Evolutionary conservation across 2,113 vertebrate genomes (phyloP).

Genomic region (Leptosomus discolor): DNA sequence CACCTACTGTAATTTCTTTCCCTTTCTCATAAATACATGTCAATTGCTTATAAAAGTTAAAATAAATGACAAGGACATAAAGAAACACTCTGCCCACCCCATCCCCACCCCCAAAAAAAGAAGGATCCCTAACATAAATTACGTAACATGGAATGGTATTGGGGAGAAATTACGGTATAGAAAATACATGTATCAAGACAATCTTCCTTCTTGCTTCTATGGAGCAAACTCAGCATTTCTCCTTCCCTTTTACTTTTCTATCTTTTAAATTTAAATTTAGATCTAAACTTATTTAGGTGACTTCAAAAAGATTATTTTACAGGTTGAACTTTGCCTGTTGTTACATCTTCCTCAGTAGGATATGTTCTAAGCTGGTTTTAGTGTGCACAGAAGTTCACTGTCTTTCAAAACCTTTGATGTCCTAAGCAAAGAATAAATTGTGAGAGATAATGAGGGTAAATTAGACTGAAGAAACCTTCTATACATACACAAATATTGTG

Average conservation of each 20-base stretch:
- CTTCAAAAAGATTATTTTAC: background rate
- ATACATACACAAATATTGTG: conserved; percentile 14
- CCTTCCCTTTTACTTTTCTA: background rate
- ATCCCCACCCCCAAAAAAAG: fast-evolving
- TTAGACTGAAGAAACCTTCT: background rate
- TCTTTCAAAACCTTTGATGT: background rate
- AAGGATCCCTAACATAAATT: background rate
- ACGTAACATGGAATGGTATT: background rate
- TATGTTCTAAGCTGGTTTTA: background rate
- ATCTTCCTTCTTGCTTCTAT: background rate
- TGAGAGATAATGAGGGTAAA: background rate
- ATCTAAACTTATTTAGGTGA: background rate
- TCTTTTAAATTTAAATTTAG: background rate
- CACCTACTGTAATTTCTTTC: background rate
- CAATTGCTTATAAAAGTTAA: background rate
- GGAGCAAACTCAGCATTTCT: background rate
- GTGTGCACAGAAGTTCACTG: background rate
- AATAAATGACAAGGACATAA: background rate
- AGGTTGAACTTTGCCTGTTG: background rate
- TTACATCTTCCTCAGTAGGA: background rate
- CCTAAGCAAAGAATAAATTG: background rate
- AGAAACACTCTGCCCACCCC: fast-evolving
- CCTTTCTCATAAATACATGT: background rate
- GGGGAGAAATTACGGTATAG: background rate
- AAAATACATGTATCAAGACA: background rate